Percentiles rank a stretch among this genome's conserved stretches.
Evolutionary conservation across 2,113 vertebrate species (phyloP).

Genomic region (Tetrao urogallus): DNA sequence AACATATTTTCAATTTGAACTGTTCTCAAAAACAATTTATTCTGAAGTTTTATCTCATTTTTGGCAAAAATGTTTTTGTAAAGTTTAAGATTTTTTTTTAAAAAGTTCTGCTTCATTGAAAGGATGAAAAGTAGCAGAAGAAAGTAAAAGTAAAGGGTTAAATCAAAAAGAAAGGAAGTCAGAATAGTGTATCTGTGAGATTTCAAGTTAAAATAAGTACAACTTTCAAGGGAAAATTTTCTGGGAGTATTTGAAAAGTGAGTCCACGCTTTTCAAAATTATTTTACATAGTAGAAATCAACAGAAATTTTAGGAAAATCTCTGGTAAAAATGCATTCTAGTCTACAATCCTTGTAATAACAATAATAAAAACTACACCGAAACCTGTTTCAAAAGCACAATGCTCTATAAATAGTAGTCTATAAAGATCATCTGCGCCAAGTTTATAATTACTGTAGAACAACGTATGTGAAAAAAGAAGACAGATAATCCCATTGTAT

Average conservation of each 20-base stretch:
- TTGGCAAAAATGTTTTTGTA: neutral
- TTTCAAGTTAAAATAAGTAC: neutral
- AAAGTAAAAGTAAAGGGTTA: neutral
- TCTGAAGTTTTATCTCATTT: neutral
- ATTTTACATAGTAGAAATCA: neutral
- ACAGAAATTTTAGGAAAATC: neutral
- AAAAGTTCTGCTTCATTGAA: neutral
- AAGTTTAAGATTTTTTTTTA: neutral
- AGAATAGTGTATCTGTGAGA: neutral
- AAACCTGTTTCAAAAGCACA: neutral
- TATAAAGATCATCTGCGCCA: neutral
- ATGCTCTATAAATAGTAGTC: neutral
- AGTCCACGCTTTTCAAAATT: neutral
- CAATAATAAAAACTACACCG: neutral
- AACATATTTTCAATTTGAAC: neutral
- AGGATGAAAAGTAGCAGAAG: neutral
- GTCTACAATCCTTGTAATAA: neutral
- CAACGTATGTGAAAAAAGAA: neutral
- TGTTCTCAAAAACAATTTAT: neutral
- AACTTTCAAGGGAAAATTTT: neutral
- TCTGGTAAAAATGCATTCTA: neutral
- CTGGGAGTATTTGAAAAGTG: neutral
- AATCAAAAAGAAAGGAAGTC: neutral
- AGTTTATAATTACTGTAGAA: neutral
- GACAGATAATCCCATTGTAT: neutral